Evolutionary conservation across 1,140 invertebrate genomes (phyloP).

Genomic region (Grapholita molesta): DNA sequence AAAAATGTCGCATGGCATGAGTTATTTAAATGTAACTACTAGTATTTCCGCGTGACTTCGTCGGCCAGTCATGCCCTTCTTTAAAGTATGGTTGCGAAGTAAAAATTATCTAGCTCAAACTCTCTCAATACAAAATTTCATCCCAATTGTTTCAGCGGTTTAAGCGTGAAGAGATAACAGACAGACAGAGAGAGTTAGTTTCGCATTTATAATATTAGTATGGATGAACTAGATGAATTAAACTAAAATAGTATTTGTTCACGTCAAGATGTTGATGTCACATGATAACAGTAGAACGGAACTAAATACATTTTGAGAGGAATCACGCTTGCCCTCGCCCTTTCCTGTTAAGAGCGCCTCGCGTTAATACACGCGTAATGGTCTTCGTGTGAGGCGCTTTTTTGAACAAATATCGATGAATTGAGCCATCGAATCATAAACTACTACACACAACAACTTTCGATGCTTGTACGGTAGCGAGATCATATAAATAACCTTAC

Average conservation of each 20-base stretch:
- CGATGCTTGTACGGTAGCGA: not conserved
- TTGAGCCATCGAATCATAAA: constrained; percentile 10
- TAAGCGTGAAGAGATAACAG: no score
- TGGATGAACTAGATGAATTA: no score
- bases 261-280: not conserved
- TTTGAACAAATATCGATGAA: not conserved
- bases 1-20: no score
- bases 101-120: no score
- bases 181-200: no score
- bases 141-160: no score
- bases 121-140: no score
- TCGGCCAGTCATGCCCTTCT: no score
- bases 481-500: not conserved
- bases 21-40: no score
- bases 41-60: no score
- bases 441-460: not conserved
- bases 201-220: no score
- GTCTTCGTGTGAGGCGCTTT: constrained; percentile 21
- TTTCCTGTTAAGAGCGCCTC: constrained; percentile 24
- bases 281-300: not conserved
- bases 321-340: not conserved
- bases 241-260: not conserved
- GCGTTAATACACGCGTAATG: constrained; percentile 34
- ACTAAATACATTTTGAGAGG: not conserved
- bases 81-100: no score